Evolutionary conservation across 2,797 vertebrate genomes (phyloP).

Genomic region (Chaunax sp.): DNA sequence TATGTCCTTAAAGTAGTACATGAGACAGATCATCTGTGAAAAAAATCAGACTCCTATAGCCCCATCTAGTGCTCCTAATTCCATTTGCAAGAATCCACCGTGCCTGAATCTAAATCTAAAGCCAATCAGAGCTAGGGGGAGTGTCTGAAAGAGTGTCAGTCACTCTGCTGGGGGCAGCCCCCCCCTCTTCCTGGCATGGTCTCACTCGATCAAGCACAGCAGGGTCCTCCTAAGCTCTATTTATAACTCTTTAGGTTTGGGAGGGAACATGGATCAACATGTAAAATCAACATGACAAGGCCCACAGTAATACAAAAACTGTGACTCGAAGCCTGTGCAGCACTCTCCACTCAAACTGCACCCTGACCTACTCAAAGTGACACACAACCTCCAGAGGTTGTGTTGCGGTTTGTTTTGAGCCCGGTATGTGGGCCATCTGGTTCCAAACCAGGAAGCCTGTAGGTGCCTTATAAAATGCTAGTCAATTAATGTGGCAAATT

Average conservation of each 20-base stretch:
- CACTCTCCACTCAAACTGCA: slow-evolving; percentile 13
- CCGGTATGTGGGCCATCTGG: slow-evolving; percentile 56
- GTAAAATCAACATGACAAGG: slow-evolving; percentile 23
- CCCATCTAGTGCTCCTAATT: no score
- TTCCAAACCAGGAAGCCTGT: slow-evolving; percentile 30
- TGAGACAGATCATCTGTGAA: no score
- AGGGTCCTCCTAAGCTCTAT: not conserved
- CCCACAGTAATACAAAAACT: slow-evolving; percentile 12
- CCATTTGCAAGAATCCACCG: no score
- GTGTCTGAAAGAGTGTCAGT: no score
- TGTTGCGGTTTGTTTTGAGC: slow-evolving; percentile 33
- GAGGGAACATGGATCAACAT: slow-evolving; percentile 4
- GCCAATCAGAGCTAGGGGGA: no score
- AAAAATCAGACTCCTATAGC: no score
- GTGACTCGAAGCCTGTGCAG: slow-evolving; percentile 8
- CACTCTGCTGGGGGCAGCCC: no score
- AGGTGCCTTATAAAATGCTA: slow-evolving; percentile 43
- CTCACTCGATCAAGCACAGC: no score
- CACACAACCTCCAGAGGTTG: slow-evolving; percentile 27
- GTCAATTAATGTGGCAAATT: slow-evolving; percentile 35
- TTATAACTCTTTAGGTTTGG: not conserved
- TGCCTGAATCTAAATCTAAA: no score
- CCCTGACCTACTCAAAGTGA: slow-evolving; percentile 38
- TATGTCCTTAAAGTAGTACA: no score
- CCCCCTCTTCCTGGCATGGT: not conserved